phyloP scores from a whole-genome alignment of 2,888 invertebrate species.

The Petrolisthes manimaculis region DNA sequence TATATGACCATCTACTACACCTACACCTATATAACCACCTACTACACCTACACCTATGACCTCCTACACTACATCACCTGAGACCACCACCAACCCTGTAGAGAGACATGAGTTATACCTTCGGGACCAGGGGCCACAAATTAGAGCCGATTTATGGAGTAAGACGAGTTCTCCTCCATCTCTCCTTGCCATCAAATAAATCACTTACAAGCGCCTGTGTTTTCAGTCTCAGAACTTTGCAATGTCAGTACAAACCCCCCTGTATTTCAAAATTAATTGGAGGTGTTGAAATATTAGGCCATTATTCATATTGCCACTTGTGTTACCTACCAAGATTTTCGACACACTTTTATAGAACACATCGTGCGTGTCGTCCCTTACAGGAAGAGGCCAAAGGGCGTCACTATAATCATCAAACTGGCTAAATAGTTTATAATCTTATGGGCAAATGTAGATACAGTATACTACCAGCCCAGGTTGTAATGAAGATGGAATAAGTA shows the following conservation, averaged over 20 bases:
- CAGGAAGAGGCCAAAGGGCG: not conserved
- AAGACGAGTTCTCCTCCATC: slow-evolving; percentile 23
- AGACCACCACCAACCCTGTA: not conserved
- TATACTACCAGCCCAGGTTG: too few relatives aligned
- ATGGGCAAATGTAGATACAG: too few relatives aligned
- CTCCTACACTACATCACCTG: not conserved
- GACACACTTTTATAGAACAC: not conserved
- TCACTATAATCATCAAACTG: too few relatives aligned
- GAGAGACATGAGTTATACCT: not conserved
- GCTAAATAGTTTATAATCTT: too few relatives aligned
- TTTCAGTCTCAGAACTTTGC: slow-evolving; percentile 20
- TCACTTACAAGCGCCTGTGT: slow-evolving; percentile 26
- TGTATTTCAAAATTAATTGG: slow-evolving; percentile 42
- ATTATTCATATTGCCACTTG: slow-evolving; percentile 29
- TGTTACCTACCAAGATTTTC: not conserved
- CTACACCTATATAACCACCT: not conserved
- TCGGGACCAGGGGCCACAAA: slow-evolving; percentile 17
- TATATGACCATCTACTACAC: not conserved
- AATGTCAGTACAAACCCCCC: slow-evolving; percentile 14
- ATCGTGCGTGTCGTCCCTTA: not conserved
- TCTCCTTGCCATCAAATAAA: slow-evolving; percentile 27
- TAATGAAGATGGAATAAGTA: too few relatives aligned
- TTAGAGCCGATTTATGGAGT: slow-evolving; percentile 34
- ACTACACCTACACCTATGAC: not conserved
- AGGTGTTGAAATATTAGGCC: slow-evolving; percentile 27